Percentiles rank a stretch among this genome's conserved stretches.
These are phyloP conservation scores for Drosophila nebulosa DNA, from an alignment of 1,140 invertebrate species.

Conservation along the genomic window DNA sequence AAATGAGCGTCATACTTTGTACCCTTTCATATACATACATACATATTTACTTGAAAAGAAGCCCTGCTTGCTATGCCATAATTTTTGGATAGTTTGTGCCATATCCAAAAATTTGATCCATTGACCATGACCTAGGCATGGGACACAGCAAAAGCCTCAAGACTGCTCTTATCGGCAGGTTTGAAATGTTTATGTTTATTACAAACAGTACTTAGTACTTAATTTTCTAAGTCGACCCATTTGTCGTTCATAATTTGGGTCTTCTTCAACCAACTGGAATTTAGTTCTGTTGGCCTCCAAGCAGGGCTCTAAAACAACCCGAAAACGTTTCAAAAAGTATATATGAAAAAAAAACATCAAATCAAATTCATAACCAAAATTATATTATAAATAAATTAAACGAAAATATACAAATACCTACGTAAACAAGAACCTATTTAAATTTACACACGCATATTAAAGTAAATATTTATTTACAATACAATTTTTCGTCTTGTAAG, in stretches of 20 bases:
- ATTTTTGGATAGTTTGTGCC: too few relatives aligned
- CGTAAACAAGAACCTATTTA: conserved; percentile 30
- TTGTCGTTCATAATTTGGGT: too few relatives aligned
- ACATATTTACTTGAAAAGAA: background rate
- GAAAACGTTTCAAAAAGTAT: background rate
- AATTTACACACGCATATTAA: conserved; percentile 33
- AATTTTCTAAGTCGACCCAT: too few relatives aligned
- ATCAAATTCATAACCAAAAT: conserved; percentile 64
- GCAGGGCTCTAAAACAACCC: background rate
- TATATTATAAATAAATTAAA: conserved; percentile 49
- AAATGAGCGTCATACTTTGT: conserved; percentile 70
- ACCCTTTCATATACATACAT: conserved; percentile 51
- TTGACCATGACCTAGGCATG: too few relatives aligned
- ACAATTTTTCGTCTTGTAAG: conserved; percentile 27
- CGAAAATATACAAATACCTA: conserved; percentile 24
- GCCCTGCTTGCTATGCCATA: background rate
- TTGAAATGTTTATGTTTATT: too few relatives aligned
- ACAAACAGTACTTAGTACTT: too few relatives aligned
- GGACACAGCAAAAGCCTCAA: too few relatives aligned
- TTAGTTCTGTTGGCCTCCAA: background rate
- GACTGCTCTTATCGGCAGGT: too few relatives aligned
- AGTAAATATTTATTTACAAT: conserved; percentile 57
- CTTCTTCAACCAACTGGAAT: background rate
- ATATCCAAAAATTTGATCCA: too few relatives aligned
- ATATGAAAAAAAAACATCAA: conserved; percentile 17